phyloP scores from a whole-genome alignment of 2,113 vertebrate genomes.

The Cryptomyrus ogoouensis region DNA sequence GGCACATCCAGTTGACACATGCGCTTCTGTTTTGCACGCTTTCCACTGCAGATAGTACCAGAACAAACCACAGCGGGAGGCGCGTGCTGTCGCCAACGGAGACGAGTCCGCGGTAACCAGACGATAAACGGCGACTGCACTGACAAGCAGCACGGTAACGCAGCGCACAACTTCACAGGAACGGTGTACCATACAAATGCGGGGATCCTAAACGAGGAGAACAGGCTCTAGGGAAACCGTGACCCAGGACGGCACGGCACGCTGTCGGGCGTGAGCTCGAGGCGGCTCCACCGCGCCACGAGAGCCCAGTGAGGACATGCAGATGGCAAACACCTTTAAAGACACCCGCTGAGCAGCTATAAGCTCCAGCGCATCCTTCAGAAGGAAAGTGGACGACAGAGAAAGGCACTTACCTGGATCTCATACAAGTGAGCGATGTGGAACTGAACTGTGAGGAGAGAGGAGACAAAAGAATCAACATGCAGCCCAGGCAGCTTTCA shows the following conservation, averaged over 20 bases:
- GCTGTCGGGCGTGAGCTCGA: neutral
- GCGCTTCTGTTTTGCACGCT: neutral
- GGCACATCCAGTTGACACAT: neutral
- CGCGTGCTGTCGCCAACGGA: neutral
- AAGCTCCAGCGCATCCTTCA: neutral
- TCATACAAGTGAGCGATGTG: conserved; percentile 99
- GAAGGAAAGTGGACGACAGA: neutral
- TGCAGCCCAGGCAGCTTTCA: neutral
- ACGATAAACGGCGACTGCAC: neutral
- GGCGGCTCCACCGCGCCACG: neutral
- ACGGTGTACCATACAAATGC: neutral
- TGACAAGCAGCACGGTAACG: neutral
- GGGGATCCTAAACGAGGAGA: neutral
- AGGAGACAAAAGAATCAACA: conserved; percentile 4
- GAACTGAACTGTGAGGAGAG: conserved; percentile 81
- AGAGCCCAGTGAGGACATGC: neutral
- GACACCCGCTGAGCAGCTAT: too few relatives aligned
- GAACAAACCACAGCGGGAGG: neutral
- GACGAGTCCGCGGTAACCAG: neutral
- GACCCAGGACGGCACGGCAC: neutral
- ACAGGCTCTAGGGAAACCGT: neutral
- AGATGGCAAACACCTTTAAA: neutral
- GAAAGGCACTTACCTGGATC: conserved; percentile 85
- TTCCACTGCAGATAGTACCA: neutral
- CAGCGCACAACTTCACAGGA: neutral